These are phyloP conservation scores for Etheostoma spectabile DNA, from an alignment of 2,113 vertebrate genomes.

Conservation along the genomic window DNA sequence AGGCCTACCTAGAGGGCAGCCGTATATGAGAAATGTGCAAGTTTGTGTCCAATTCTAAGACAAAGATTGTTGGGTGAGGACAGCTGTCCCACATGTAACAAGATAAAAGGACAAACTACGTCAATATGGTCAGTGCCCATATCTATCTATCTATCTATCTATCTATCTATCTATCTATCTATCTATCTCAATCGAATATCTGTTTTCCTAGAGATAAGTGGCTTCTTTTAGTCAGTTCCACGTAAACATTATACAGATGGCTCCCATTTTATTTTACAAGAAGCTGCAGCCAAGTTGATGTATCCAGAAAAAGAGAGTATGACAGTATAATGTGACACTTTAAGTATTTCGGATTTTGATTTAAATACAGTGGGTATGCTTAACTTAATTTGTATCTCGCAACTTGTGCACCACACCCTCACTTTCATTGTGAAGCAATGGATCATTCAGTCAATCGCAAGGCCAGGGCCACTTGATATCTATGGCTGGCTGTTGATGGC, in stretches of 20 bases:
- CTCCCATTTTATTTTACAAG: background rate
- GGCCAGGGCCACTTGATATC: slow-evolving; percentile 31
- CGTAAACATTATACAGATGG: background rate
- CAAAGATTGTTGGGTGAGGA: background rate
- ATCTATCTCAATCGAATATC: background rate
- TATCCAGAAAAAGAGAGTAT: background rate
- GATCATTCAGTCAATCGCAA: slow-evolving; percentile 27
- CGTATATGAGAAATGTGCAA: background rate
- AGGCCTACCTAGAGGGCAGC: background rate
- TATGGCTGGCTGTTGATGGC: slow-evolving; percentile 29
- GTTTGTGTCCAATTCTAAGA: background rate
- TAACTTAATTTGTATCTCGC: background rate
- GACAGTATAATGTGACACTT: slow-evolving; percentile 5
- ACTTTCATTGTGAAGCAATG: slow-evolving; percentile 36
- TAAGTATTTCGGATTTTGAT: too few species aligned
- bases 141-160: too few species aligned
- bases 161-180: too few species aligned
- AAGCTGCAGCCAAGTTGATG: background rate
- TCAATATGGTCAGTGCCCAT: background rate
- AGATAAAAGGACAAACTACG: background rate
- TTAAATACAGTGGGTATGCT: background rate
- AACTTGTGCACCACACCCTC: slow-evolving; percentile 37
- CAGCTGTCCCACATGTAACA: background rate
- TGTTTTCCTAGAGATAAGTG: background rate
- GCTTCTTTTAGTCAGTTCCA: background rate